These are phyloP conservation scores for Mus spicilegus DNA, from an alignment of 2,113 vertebrate genomes.

Conservation along the genomic window DNA sequence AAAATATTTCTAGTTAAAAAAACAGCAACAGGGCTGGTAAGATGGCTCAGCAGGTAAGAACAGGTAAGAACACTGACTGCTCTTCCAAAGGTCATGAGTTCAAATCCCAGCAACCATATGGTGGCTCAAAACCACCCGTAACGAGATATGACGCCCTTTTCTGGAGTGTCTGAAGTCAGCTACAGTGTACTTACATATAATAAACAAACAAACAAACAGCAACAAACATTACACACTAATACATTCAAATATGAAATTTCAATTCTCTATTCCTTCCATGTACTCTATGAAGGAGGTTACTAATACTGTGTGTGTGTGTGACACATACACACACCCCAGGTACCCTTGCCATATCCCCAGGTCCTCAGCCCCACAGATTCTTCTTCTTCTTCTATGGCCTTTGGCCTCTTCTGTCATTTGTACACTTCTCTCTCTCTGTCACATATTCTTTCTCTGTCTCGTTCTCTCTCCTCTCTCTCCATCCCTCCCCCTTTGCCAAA, in stretches of 20 bases:
- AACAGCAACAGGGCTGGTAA: neutral
- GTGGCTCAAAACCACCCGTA: too few relatives aligned
- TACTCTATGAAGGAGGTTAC: neutral
- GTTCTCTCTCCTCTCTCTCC: too few relatives aligned
- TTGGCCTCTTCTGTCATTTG: neutral
- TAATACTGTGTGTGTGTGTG: neutral
- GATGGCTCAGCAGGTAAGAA: too few relatives aligned
- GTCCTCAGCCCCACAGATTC: neutral
- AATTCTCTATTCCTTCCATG: neutral
- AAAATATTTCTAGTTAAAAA: neutral
- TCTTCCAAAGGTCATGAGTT: too few relatives aligned
- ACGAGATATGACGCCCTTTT: too few relatives aligned
- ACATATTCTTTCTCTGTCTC: too few relatives aligned
- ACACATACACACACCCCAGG: neutral
- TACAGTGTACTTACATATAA: too few relatives aligned
- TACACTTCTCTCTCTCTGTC: too few relatives aligned
- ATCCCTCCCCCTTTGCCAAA: accelerated
- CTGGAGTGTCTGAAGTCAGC: too few relatives aligned
- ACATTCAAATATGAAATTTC: neutral
- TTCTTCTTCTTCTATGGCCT: neutral
- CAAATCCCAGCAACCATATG: too few relatives aligned
- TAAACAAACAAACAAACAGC: too few relatives aligned
- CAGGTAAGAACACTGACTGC: too few relatives aligned
- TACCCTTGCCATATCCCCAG: neutral
- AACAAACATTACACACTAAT: neutral